Base-by-base conservation (phyloP, 2,797 vertebrate genomes). In the Notoglanidium macrostoma region DNA sequence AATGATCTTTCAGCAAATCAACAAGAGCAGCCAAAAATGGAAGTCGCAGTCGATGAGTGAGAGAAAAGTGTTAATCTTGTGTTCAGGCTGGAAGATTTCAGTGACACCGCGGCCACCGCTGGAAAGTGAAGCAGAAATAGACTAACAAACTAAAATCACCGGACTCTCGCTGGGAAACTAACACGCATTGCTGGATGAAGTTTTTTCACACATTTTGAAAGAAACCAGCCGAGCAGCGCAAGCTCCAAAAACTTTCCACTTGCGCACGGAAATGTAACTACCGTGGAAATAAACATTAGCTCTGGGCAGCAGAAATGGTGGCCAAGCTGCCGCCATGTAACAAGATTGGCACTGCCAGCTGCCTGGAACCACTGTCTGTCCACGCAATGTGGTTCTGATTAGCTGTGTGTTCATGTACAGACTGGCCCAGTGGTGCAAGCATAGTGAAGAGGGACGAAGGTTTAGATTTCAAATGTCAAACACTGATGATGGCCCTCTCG, bases 201-300 rank as follows among this genome's bases (percentile, higher is more conserved):
- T 74, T 91, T 90, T 92, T 87, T 87, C 86, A 92, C 86, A 83
- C 83, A 72, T 84, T 90, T 88, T 91, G 89, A 91, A 84, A 89
- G 73, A 87, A 88, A 44, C 85, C 88, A 91, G 90, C 85, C 57
- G 72, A 85, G 80, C 55, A 29, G 81, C 78, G 74, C 83, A 63
- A 65, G n/a, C 10, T 73, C 82, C 68, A 90, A 91, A 90, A 90
- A 89, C 78, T 90, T 92, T 93, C 89, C 93, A n/a, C 79, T 67
- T 49, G 51, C 82, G 83, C 76, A 88, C 88, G 88, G 92, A 91
- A 93, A 90, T 90, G 80, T 85, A 80, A 86, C 91, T 87, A 51
- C 88, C 51, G 82, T 92, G 91, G 92, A 93, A 92, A 91, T 87
- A 92, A 92, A 91, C 89, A 90, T 89, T 89, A 86, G 78, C 51